Percentiles rank a stretch among this genome's conserved stretches.
Conservation (phyloP, 92 coral and sea anemone species). For the Zoanthus sociatus region DNA sequence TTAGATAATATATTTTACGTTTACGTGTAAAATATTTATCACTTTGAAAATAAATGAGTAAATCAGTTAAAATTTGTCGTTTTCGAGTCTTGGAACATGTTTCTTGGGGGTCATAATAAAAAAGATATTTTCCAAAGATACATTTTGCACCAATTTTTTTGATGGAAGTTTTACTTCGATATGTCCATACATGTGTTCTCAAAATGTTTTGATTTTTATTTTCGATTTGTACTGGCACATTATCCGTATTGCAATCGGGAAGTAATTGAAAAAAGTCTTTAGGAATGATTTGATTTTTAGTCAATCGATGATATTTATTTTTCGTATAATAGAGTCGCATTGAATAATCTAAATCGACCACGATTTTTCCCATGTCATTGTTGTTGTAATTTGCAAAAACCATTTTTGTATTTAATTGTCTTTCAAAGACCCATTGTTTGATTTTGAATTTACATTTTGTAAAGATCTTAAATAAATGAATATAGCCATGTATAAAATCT, state of each 20-base stretch:
- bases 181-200: not conserved
- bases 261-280: not conserved
- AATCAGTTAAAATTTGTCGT: slow-evolving; percentile 4
- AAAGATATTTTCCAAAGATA: not conserved
- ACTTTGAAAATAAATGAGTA: not conserved
- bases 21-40: not conserved
- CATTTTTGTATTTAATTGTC: not conserved
- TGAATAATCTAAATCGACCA: not conserved
- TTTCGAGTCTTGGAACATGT: not conserved
- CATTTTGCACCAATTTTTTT: slow-evolving; percentile 8
- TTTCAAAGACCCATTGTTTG: not conserved
- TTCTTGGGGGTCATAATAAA: slow-evolving; percentile 3
- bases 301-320: not conserved
- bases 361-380: slow-evolving; percentile 5
- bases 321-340: slow-evolving; percentile 8
- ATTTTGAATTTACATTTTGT: not conserved
- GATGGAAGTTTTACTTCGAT: not conserved
- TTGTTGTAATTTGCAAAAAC: not conserved
- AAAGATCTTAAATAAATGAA: not conserved
- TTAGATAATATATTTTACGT: not conserved
- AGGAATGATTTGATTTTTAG: not conserved
- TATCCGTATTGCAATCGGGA: not conserved
- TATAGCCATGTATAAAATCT: not conserved
- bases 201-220: not conserved
- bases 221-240: not conserved